Conservation (phyloP, 2,113 vertebrate species). For the Lepus europaeus region DNA sequence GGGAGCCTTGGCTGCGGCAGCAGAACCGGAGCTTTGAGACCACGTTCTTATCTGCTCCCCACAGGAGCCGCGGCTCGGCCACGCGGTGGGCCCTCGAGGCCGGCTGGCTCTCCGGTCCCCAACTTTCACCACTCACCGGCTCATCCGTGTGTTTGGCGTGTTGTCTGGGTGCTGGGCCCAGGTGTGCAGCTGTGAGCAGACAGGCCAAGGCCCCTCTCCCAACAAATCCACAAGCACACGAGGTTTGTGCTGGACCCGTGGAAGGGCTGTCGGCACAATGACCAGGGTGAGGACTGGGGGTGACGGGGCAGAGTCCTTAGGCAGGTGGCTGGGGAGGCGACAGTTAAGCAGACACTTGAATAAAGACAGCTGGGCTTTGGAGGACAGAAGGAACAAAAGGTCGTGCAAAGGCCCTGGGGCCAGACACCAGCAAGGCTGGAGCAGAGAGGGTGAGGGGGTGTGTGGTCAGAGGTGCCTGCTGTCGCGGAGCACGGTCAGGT, state of each 20-base stretch:
- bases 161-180: neutral
- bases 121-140: neutral
- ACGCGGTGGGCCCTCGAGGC: rapidly evolving
- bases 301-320: rapidly evolving
- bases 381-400: neutral
- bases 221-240: rapidly evolving
- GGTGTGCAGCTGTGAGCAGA: rapidly evolving
- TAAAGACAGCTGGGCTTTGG: neutral
- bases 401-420: neutral
- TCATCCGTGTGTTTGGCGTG: neutral
- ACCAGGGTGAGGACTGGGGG: neutral
- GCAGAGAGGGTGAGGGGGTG: neutral
- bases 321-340: neutral
- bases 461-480: neutral
- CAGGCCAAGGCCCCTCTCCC: neutral
- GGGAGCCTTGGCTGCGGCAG: neutral
- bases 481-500: neutral
- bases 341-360: neutral
- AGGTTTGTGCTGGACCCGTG: rapidly evolving
- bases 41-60: constrained; percentile 41
- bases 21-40: constrained; percentile 11
- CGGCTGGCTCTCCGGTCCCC: neutral
- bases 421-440: neutral
- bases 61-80: neutral
- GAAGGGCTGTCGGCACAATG: rapidly evolving